Evolutionary conservation across 2,888 invertebrate genomes (phyloP), one percentile per base, ranked within the genome.

Genomic region (Himalopsyche japonica): DNA sequence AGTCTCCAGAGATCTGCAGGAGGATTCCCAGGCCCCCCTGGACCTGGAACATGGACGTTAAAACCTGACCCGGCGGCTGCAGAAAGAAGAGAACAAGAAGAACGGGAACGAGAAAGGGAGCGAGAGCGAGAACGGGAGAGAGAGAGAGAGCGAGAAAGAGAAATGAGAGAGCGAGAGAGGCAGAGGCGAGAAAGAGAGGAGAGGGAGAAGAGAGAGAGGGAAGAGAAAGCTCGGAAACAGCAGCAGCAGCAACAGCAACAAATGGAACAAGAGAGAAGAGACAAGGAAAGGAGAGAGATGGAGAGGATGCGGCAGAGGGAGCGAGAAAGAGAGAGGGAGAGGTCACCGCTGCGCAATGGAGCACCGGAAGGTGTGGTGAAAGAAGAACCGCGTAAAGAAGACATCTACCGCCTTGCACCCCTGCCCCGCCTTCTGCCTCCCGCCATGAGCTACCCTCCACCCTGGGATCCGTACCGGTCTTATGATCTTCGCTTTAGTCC

Each of bases 401-500:
- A 90, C 81, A 24, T 86, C 57, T 87, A 85, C 80, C 47, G 87
- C 76, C 80, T 89, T 86, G 88, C 88, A 6, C 87, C 89, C n/a
- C 20, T 87, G 80, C 86, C 91, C 86, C 90, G 91, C 15, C 89
- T 90, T 88, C 90, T 91, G 88, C 90, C 91, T 82, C 78, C 91
- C 88, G 92, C 93, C 84, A 91, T 94, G 88, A 91, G 93, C 30
- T 94, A 94, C 88, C 93, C 93, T 79, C 92, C 94, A 78, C 93
- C 93, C 0, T 94, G 94, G 94, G 95, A 95, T 90, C 95, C 95
- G 15, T 95, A 95, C 91, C 93, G 95, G 81, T 92, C 93, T 43
- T 96, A 95, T 90, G 95, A 95, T 89, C 91, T 95, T 90, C 94
- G 96, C 82, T 96, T 96, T 90, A 96, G 96, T 89, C 96, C 96